Evolutionary conservation across 1,140 invertebrate genomes (phyloP), one percentile per base, ranked within the genome.

Genomic region (Tachypleus tridentatus): DNA sequence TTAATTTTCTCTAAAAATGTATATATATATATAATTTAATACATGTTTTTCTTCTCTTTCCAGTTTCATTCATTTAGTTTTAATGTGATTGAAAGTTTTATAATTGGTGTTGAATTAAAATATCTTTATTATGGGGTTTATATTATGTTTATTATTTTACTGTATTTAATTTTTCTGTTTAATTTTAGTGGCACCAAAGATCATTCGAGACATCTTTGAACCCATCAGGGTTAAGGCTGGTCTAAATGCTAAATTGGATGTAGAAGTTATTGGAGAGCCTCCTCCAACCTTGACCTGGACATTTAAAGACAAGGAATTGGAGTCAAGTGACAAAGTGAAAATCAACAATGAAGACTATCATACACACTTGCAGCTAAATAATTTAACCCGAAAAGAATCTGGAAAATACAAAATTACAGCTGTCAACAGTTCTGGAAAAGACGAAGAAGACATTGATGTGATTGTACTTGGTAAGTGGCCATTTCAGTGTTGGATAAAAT

Each of bases 191-290:
- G 91, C 91, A 78, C 93, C 93, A 65, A 81, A 82, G 62, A 97
- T 97, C 72, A 93, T 96, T 75, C 84, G 92, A 57, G 92, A 94
- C 56, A 93, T 95, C 77, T 82, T 96, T 73, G 85, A 91, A 63
- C 86, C 86, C 10, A 80, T 96, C 0, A 89, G 88, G 69, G 87
- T 96, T 0, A 85, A 93, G 68, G 92, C 92, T 62, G 93, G 95
- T 6, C 88, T 95, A 76, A 82, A 86, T 49, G 87, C 97, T 66
- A 92, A 92, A 74, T 84, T 97, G 66, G 90, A 96, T 74, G 88
- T 97, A 4, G 94, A 97, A 74, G 88, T 96, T 61, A 91, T 88
- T 73, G 96, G 93, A 76, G 92, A 96, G 81, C 96, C 96, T 53
- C 88, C 93, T 75, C 95, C 96, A 79, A 88, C 84, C 52, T 85